Percentiles rank a stretch among this genome's conserved stretches.
These are phyloP conservation scores for Drosophila repleta DNA, from an alignment of 1,140 invertebrate species.

Conservation along the genomic window DNA sequence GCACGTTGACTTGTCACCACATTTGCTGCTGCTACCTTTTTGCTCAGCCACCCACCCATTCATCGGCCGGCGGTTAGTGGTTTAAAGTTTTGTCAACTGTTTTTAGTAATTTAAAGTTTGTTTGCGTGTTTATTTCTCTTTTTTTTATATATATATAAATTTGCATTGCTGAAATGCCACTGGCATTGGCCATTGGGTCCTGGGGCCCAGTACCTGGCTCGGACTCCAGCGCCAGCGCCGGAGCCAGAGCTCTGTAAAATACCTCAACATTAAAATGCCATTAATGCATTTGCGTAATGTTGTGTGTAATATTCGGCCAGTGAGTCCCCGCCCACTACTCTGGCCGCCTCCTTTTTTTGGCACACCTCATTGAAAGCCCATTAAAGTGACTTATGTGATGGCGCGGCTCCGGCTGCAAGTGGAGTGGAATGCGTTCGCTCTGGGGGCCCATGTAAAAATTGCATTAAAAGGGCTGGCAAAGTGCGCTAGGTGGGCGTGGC, in stretches of 20 bases:
- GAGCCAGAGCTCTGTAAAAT: conserved; percentile 44
- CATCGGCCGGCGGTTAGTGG: conserved; percentile 23
- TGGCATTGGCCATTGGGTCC: neutral
- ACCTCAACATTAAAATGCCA: conserved; percentile 81
- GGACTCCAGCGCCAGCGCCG: neutral
- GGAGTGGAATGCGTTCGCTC: conserved; percentile 25
- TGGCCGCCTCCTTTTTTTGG: conserved; percentile 12
- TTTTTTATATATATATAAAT: conserved; percentile 43
- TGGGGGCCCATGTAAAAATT: conserved; percentile 66
- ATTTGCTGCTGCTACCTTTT: conserved; percentile 56
- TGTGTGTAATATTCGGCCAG: conserved; percentile 54
- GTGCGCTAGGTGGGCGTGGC: conserved; percentile 43
- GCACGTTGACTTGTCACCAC: conserved; percentile 35
- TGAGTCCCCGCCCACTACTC: neutral
- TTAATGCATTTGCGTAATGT: conserved; percentile 81
- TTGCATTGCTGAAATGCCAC: conserved; percentile 61
- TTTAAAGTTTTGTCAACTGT: conserved; percentile 66
- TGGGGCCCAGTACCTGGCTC: conserved; percentile 22
- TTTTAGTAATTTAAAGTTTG: conserved; percentile 66
- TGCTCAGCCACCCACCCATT: conserved; percentile 15
- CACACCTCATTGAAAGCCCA: conserved; percentile 80
- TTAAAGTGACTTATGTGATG: conserved; percentile 78
- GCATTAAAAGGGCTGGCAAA: conserved; percentile 67
- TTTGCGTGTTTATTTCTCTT: neutral
- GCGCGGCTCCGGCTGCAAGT: conserved; percentile 24